Conservation (phyloP, 2,113 vertebrate species). For the Guaruba guarouba region DNA sequence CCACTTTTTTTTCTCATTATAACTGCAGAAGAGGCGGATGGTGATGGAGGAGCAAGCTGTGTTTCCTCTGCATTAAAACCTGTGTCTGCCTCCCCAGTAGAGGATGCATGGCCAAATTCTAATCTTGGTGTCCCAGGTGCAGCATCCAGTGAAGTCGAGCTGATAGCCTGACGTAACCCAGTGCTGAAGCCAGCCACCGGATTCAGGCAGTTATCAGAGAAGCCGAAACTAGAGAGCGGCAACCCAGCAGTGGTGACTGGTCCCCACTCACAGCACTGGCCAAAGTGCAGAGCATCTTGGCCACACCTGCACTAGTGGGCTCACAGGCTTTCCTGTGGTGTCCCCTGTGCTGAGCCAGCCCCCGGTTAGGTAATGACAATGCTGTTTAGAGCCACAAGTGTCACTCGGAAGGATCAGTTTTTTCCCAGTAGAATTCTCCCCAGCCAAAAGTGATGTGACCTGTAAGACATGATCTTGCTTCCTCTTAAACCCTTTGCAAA, state of each 20-base stretch:
- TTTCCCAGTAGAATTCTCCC: not conserved
- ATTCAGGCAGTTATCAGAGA: not conserved
- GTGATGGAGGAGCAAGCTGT: not conserved
- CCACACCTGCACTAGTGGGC: not conserved
- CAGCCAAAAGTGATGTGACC: not conserved
- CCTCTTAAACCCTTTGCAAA: not conserved
- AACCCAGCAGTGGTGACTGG: not conserved
- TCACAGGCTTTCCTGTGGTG: not conserved
- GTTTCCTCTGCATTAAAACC: conserved; percentile 26
- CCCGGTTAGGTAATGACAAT: not conserved
- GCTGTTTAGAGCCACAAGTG: not conserved
- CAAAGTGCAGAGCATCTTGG: not conserved
- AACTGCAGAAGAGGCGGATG: not conserved
- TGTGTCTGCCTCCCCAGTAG: not conserved
- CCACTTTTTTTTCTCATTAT: not conserved
- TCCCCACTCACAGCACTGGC: not conserved
- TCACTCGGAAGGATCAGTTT: not conserved
- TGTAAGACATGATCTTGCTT: not conserved
- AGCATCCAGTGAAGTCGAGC: not conserved
- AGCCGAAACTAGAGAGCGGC: not conserved
- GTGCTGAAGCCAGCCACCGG: not conserved
- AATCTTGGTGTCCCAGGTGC: not conserved
- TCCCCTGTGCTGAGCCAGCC: not conserved
- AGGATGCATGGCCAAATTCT: not conserved
- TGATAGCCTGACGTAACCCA: not conserved